Conservation (phyloP, 2,888 invertebrate species). For the Tachina fera region DNA sequence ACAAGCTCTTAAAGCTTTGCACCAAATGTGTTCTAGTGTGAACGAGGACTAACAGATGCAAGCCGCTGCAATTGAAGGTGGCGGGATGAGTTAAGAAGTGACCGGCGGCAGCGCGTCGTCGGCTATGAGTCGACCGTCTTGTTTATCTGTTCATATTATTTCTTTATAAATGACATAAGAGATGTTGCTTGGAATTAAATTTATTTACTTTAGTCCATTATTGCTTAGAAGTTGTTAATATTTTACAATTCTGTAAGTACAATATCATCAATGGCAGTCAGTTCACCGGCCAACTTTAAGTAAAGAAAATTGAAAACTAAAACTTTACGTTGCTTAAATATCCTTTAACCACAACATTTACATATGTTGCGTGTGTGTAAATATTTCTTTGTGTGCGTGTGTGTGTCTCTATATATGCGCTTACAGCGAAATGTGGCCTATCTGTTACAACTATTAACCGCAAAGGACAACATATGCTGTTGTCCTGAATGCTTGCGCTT, state of each 20-base stretch:
- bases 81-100: too few relatives aligned
- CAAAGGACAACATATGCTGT: slow-evolving; percentile 51
- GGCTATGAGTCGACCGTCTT: too few relatives aligned
- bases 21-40: too few relatives aligned
- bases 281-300: background rate
- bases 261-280: slow-evolving; percentile 4
- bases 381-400: background rate
- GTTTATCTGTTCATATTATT: too few relatives aligned
- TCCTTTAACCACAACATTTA: slow-evolving; percentile 39
- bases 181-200: too few relatives aligned
- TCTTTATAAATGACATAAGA: too few relatives aligned
- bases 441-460: slow-evolving; percentile 49
- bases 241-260: background rate
- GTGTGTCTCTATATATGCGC: background rate
- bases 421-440: slow-evolving; percentile 50
- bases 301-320: background rate
- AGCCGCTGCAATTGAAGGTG: too few relatives aligned
- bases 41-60: too few relatives aligned
- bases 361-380: background rate
- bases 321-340: background rate
- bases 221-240: background rate
- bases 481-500: slow-evolving; percentile 26
- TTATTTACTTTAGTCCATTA: background rate
- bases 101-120: too few relatives aligned
- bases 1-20: too few relatives aligned